phyloP scores from a whole-genome alignment of 2,113 vertebrate species.

The Harpagus bidentatus region DNA sequence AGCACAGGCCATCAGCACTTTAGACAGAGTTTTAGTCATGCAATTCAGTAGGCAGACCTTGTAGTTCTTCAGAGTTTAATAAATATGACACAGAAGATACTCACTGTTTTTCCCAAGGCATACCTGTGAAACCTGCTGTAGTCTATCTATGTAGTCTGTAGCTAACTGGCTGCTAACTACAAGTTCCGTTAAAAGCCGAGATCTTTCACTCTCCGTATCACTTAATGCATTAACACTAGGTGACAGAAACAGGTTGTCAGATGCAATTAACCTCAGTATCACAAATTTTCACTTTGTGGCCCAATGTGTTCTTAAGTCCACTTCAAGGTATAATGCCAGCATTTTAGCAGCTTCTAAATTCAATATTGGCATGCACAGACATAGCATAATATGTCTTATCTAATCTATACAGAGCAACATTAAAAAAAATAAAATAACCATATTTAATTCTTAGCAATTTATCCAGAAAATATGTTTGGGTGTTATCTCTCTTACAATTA shows the following conservation, averaged over 20 bases:
- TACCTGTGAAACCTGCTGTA: not conserved
- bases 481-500: not conserved
- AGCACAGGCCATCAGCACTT: not conserved
- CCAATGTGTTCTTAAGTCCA: not conserved
- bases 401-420: not conserved
- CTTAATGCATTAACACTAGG: not conserved
- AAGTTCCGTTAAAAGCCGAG: not conserved
- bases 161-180: not conserved
- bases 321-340: not conserved
- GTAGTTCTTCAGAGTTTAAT: not conserved
- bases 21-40: not conserved
- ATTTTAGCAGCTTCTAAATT: not conserved
- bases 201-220: not conserved
- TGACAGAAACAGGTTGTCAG: not conserved
- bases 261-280: not conserved
- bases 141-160: not conserved
- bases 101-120: not conserved
- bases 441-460: not conserved
- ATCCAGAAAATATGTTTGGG: not conserved
- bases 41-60: not conserved
- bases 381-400: not conserved
- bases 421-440: not conserved
- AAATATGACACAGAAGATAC: not conserved
- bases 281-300: not conserved
- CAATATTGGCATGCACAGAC: not conserved